Conservation (phyloP, 2,797 vertebrate species). For the Neosilurus mollespiculum region DNA sequence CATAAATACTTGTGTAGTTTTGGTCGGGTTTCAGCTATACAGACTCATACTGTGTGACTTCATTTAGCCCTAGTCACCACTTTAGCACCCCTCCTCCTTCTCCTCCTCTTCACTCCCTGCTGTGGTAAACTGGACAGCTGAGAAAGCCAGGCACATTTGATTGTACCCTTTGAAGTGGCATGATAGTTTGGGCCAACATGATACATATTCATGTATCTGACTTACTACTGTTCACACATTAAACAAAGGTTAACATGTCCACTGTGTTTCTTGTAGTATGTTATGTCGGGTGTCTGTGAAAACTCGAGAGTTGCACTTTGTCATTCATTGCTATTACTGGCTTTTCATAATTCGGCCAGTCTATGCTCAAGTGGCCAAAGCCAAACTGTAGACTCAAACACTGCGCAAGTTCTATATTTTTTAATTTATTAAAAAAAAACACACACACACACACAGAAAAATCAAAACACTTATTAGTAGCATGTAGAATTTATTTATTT, state of each 20-base stretch:
- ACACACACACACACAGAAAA: constrained; percentile 46
- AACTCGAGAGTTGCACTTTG: neutral
- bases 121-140: constrained; percentile 79
- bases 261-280: constrained; percentile 44
- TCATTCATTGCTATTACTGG: constrained; percentile 29
- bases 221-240: constrained; percentile 16
- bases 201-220: constrained; percentile 57
- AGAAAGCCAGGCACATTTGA: constrained; percentile 77
- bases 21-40: constrained; percentile 75
- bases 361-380: constrained; percentile 46
- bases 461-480: constrained; percentile 15
- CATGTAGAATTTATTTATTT: neutral
- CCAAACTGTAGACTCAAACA: constrained; percentile 38
- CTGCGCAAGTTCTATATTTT: no score
- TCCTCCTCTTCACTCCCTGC: constrained; percentile 56
- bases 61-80: constrained; percentile 59
- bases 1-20: constrained; percentile 56
- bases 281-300: constrained; percentile 47
- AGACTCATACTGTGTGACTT: constrained; percentile 69
- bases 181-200: constrained; percentile 58
- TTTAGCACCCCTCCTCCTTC: constrained; percentile 39
- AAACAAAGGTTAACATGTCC: constrained; percentile 37
- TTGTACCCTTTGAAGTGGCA: constrained; percentile 68
- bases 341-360: constrained; percentile 57
- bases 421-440: constrained; percentile 6